phyloP scores from a whole-genome alignment of 2,113 vertebrate genomes.

The Lota lota region DNA sequence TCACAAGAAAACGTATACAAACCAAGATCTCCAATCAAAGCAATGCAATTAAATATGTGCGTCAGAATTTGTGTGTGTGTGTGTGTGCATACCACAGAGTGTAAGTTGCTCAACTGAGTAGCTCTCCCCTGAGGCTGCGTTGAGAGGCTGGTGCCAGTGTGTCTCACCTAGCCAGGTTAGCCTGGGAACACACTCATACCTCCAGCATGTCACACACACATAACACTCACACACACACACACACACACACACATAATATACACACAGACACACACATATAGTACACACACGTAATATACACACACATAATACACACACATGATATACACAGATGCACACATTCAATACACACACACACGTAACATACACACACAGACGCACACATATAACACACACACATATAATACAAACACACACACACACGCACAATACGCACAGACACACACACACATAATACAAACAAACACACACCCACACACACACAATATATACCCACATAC shows the following conservation, averaged over 20 bases:
- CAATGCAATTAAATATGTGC: too few relatives aligned
- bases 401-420: not conserved
- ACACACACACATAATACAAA: conserved; percentile 1
- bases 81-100: conserved; percentile 45
- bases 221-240: not conserved
- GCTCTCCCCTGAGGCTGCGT: conserved; percentile 59
- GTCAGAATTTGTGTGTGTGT: conserved; percentile 8
- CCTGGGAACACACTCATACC: conserved; percentile 59
- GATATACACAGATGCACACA: not conserved
- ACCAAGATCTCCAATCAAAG: too few relatives aligned
- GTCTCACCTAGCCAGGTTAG: conserved; percentile 73
- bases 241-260: not conserved
- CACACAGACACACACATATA: not conserved
- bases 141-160: conserved; percentile 70
- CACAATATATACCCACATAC: not conserved
- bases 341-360: not conserved
- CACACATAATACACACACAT: conserved; percentile 16
- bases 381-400: not conserved
- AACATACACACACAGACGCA: not conserved
- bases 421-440: not conserved
- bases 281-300: not conserved
- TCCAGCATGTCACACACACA: conserved; percentile 38
- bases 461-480: conserved; percentile 10
- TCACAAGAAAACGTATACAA: too few relatives aligned
- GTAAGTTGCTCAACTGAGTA: conserved; percentile 45